These are phyloP conservation scores for Neoaliturus tenellus DNA, from an alignment of 2,888 invertebrate species.

Conservation along the genomic window DNA sequence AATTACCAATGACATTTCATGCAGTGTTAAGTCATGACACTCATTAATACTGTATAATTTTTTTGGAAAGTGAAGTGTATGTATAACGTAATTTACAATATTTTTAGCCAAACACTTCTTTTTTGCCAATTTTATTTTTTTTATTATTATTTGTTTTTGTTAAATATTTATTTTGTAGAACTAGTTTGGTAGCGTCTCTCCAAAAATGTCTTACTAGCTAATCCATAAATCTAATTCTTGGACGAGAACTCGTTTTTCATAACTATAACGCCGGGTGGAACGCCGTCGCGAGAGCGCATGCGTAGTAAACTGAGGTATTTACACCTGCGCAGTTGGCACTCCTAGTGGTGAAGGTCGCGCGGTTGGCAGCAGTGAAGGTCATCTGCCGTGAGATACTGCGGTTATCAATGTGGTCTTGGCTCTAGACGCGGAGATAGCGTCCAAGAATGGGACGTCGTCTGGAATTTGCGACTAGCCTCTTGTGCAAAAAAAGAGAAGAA, in stretches of 20 bases:
- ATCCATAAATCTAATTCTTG: too few species aligned
- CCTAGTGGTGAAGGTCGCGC: neutral
- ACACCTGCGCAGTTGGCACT: slow-evolving; percentile 19
- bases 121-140: too few species aligned
- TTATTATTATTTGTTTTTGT: too few species aligned
- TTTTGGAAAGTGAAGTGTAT: too few species aligned
- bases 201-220: too few species aligned
- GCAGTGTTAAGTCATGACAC: too few species aligned
- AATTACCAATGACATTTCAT: too few species aligned
- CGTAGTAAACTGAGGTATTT: neutral
- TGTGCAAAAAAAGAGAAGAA: slow-evolving; percentile 1
- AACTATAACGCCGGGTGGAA: neutral
- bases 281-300: neutral
- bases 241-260: neutral
- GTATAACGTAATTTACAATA: too few species aligned
- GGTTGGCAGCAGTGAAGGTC: neutral
- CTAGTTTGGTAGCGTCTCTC: too few species aligned
- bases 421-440: neutral
- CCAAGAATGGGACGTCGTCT: neutral
- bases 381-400: neutral
- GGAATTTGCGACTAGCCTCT: neutral
- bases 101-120: too few species aligned
- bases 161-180: too few species aligned
- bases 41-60: too few species aligned
- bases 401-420: slow-evolving; percentile 9